Conservation (phyloP, 2,888 invertebrate genomes). For the Criorhina ranunculi region DNA sequence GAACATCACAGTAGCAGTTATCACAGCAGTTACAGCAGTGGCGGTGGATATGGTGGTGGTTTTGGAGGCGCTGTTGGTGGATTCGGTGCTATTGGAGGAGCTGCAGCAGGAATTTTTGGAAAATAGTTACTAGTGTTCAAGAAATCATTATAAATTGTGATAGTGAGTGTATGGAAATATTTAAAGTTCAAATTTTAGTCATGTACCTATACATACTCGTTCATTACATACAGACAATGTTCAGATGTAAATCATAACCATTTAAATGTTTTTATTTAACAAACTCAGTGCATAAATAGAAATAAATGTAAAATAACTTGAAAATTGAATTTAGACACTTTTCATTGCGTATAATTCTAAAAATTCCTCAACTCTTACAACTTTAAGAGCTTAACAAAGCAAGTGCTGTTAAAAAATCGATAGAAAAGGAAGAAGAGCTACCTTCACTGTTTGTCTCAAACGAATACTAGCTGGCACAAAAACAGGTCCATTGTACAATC, state of each 20-base stretch:
- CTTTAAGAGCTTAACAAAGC: too few species aligned
- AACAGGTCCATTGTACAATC: too few species aligned
- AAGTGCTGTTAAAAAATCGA: too few species aligned
- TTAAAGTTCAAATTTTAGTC: slow-evolving; percentile 57
- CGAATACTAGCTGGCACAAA: too few species aligned
- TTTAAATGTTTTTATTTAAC: not conserved
- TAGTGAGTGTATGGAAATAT: slow-evolving; percentile 10
- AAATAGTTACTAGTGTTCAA: slow-evolving; percentile 14
- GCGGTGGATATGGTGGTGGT: slow-evolving; percentile 59
- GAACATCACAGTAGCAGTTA: slow-evolving; percentile 66
- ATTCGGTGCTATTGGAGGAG: slow-evolving; percentile 54
- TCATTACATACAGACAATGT: slow-evolving; percentile 11
- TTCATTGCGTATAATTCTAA: too few species aligned
- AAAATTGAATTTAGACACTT: not conserved
- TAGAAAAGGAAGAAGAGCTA: too few species aligned
- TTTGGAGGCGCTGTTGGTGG: slow-evolving; percentile 63
- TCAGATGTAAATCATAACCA: not conserved
- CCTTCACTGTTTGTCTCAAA: too few species aligned
- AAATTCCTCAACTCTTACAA: too few species aligned
- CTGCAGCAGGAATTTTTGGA: slow-evolving; percentile 54
- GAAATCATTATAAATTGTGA: slow-evolving; percentile 22
- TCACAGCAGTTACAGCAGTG: slow-evolving; percentile 63
- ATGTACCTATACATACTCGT: too few species aligned
- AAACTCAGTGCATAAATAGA: slow-evolving; percentile 20
- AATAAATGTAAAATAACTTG: slow-evolving; percentile 5